Conservation (phyloP, 2,113 vertebrate species). For the Brienomyrus longianalis region DNA sequence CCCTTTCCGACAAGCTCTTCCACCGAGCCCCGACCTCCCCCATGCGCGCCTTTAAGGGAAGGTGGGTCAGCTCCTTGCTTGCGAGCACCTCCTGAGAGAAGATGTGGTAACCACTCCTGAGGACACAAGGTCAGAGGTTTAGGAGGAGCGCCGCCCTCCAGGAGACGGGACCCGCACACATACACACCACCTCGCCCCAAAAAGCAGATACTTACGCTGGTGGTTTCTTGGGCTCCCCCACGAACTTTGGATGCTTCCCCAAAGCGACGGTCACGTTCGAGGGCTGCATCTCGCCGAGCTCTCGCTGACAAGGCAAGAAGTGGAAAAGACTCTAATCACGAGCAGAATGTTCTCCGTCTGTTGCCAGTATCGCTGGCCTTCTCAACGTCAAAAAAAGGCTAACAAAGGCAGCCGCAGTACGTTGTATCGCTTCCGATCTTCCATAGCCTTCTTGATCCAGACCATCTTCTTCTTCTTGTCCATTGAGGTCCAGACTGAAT, state of each 20-base stretch:
- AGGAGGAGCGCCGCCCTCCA: not conserved
- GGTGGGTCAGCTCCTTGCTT: conserved; percentile 89
- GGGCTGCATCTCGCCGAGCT: conserved; percentile 89
- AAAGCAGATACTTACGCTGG: conserved; percentile 75
- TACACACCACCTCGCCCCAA: not conserved
- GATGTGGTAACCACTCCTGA: conserved; percentile 95
- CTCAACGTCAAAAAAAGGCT: not conserved
- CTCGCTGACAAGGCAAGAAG: conserved; percentile 64
- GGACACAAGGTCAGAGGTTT: not conserved
- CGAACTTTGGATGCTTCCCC: conserved; percentile 93
- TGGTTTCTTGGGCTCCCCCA: conserved; percentile 95
- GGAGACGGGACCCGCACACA: not conserved
- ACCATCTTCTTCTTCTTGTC: conserved; percentile 97
- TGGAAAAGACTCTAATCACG: not conserved
- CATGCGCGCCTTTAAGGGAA: conserved; percentile 91
- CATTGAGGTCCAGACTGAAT: conserved; percentile 90
- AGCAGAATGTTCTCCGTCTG: not conserved
- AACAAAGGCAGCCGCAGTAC: conserved; percentile 45
- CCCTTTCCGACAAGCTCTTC: conserved; percentile 81
- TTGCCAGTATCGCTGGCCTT: not conserved
- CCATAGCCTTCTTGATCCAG: conserved; percentile 98
- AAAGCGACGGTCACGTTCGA: conserved; percentile 69
- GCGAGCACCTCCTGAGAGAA: conserved; percentile 97
- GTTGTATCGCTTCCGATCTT: conserved; percentile 97
- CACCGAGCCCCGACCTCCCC: conserved; percentile 91